Conservation (phyloP, 1,140 invertebrate species). For the Heliconius nattereri region DNA sequence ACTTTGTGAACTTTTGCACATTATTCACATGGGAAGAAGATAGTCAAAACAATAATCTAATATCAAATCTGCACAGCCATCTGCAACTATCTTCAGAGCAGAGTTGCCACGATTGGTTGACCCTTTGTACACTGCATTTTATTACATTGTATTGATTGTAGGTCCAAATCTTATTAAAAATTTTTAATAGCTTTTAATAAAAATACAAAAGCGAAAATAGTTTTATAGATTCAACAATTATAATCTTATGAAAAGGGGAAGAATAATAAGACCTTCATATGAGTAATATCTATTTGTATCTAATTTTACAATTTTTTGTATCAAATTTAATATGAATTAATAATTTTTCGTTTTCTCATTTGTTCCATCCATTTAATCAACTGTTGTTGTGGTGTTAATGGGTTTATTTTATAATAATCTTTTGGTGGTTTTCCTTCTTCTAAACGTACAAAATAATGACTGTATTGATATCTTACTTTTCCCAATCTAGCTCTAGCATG, state of each 20-base stretch:
- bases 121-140: no score
- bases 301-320: conserved; percentile 26
- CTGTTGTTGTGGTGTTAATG: conserved; percentile 86
- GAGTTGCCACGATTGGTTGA: no score
- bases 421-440: conserved; percentile 96
- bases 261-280: background rate
- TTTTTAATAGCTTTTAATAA: no score
- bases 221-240: no score
- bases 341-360: conserved; percentile 87
- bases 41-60: no score
- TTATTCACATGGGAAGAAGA: no score
- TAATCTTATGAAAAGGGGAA: background rate
- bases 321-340: conserved; percentile 83
- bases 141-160: no score
- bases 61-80: no score
- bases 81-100: no score
- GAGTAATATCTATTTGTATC: background rate
- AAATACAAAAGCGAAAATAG: no score
- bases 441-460: conserved; percentile 93
- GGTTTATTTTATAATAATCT: conserved; percentile 87
- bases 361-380: conserved; percentile 87
- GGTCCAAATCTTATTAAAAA: no score
- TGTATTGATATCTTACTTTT: conserved; percentile 89
- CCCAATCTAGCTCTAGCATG: conserved; percentile 89
- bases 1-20: no score